These are phyloP conservation scores for Periplaneta americana DNA, from an alignment of 1,140 invertebrate genomes.

Conservation along the genomic window DNA sequence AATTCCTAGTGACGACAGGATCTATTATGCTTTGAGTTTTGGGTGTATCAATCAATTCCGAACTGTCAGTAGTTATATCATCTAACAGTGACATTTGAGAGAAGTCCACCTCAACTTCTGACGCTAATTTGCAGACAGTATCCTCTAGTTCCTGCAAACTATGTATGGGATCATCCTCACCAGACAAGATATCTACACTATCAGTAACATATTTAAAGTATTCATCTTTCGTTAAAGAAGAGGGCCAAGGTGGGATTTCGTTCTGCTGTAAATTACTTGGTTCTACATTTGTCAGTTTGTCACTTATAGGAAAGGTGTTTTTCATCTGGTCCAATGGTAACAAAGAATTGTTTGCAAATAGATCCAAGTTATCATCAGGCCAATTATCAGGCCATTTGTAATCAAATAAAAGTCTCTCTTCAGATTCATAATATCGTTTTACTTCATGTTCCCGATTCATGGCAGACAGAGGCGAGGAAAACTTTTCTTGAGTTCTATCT, in stretches of 20 bases:
- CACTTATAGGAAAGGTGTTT: not conserved
- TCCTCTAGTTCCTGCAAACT: conserved; percentile 21
- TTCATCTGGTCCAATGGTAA: not conserved
- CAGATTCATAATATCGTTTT: not conserved
- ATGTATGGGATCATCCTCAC: not conserved
- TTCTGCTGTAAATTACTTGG: not conserved
- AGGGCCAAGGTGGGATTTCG: not conserved
- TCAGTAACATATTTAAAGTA: not conserved
- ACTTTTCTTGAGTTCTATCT: not conserved
- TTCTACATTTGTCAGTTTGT: not conserved
- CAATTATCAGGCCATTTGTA: not conserved
- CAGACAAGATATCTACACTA: too few relatives aligned
- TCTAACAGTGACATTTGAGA: too few relatives aligned
- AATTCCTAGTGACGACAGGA: too few relatives aligned
- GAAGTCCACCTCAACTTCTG: conserved; percentile 26
- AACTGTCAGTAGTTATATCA: too few relatives aligned
- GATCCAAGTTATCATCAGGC: not conserved
- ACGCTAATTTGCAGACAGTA: conserved; percentile 22
- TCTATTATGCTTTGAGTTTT: too few relatives aligned
- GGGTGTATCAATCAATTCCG: too few relatives aligned
- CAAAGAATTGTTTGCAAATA: not conserved
- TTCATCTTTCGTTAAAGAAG: not conserved
- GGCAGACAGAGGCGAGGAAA: not conserved
- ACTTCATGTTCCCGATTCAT: not conserved
- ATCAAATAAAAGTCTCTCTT: not conserved